Evolutionary conservation across 2,888 invertebrate species (phyloP).

Genomic region (Drosophila parthenogenetica): DNA sequence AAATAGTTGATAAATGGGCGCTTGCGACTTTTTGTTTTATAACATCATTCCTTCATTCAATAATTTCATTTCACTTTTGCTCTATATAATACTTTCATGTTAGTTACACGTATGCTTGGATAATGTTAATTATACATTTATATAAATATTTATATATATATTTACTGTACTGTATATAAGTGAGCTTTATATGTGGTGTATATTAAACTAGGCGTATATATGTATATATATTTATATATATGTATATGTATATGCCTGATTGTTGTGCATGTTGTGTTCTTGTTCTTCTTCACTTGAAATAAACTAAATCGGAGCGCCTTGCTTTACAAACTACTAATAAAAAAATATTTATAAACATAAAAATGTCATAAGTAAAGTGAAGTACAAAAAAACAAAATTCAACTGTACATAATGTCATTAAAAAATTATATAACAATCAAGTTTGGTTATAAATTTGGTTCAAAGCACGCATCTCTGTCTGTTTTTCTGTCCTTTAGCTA

Average conservation of each 20-base stretch:
- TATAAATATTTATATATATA: slow-evolving; percentile 54
- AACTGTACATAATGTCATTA: slow-evolving; percentile 76
- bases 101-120: slow-evolving; percentile 78
- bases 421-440: slow-evolving; percentile 78
- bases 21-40: slow-evolving; percentile 67
- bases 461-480: slow-evolving; percentile 63
- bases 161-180: slow-evolving; percentile 48
- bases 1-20: slow-evolving; percentile 75
- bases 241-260: slow-evolving; percentile 77
- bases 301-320: slow-evolving; percentile 69
- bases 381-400: slow-evolving; percentile 56
- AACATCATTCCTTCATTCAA: slow-evolving; percentile 18
- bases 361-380: slow-evolving; percentile 66
- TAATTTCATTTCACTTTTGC: slow-evolving; percentile 49
- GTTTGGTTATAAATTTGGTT: slow-evolving; percentile 79
- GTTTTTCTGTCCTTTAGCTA: slow-evolving; percentile 35
- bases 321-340: slow-evolving; percentile 41
- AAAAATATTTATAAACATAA: slow-evolving; percentile 33
- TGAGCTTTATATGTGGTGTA: slow-evolving; percentile 63
- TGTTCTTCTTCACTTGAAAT: slow-evolving; percentile 67
- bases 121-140: slow-evolving; percentile 71
- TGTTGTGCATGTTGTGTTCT: slow-evolving; percentile 75
- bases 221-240: slow-evolving; percentile 63
- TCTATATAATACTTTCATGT: slow-evolving; percentile 74
- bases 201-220: slow-evolving; percentile 61